Base-by-base conservation (phyloP, 2,113 vertebrate species). In the Saimiri boliviensis region DNA sequence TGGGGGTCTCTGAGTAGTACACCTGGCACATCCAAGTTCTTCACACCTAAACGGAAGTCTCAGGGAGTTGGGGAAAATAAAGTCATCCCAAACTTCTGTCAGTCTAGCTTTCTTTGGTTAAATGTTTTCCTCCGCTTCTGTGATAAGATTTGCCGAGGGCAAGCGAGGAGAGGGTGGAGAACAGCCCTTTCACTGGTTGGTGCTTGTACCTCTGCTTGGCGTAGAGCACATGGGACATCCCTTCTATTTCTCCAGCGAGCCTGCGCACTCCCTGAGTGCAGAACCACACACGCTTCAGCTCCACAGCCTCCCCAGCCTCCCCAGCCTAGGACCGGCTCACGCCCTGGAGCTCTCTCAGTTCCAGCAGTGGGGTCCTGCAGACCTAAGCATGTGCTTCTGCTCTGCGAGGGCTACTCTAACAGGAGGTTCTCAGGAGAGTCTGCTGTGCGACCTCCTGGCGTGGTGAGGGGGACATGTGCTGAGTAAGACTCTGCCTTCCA, bases 301-400 rank as follows among this genome's bases (percentile, higher is more conserved):
- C 60, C 27, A 30, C 60, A 32, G 60, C 27, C 60, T 63, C 60
- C 60, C 27, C 60, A 32, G 60, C 27, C 60, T 63, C 60, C 60
- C 27, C 30, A 30, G 60, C 27, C 60, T 32, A 13, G 60, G 12
- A 30, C 5, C 6, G 2, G 27, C 27, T 30, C 27, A 0, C 0
- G 2, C 60, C 60, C 27, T 1, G 1, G 60, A 30, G 60, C 60
- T 63, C 60, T 32, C 10, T 60, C 27, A 30, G 60, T 63, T 63
- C 60, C 60, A 27, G 30, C 60, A 30, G 27, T 63, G 60, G 27
- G 13, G 27, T 14, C 27, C 27, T 13, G 12, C 27, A 32, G 60
- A 32, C 60, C 13, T 63, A 5, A 63, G 60, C 27, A 63, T 1
- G 12, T 32, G 60, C 27, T 1, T 63, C 60, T 63, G 12, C 60